Base-by-base conservation (phyloP, 2,888 invertebrate species). In the Andrena dorsata region DNA sequence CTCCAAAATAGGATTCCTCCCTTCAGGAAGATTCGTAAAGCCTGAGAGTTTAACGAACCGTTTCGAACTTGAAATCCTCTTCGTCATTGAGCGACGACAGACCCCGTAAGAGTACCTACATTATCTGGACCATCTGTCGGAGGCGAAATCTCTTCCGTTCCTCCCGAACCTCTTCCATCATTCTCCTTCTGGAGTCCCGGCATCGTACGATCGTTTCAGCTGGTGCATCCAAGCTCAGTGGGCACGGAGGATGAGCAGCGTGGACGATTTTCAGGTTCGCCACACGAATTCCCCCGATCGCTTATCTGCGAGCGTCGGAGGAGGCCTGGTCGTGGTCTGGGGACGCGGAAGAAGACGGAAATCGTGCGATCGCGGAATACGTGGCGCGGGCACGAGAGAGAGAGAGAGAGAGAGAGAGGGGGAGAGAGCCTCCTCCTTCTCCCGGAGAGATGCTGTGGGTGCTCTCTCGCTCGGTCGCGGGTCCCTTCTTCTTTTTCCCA, bases 341-440 rank as follows among this genome's bases (percentile, higher is more conserved):
- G 66, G 74, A 83, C 73, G 77, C 63, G 78, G 71, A 86, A 85
- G 82, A 79, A 80, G 75, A 76, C 85, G 86, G 86, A 86, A 86
- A 86, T 74, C 78, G 82, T 82, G 75, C 82, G 86, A 83, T 83
- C 84, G 84, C 83, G 80, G 80, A 71, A 76, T 77, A 81, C 75
- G 77, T 75, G 76, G 73, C 84, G 69, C 56, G 23, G 56, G 61
- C 58, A 7, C 58, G 28, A 58, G 76, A 63, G 47, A n/a, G 35
- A 47, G 69, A 32, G 66, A 23, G 10, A 32, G 32, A 51, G 32
- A 32, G 32, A 35, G 13, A 41, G 51, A 47, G 64, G n/a, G n/a
- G n/a, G n/a, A 32, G 66, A 23, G 10, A 32, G 64, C 47, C 69
- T 64, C 6, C 53, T 35, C 8, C 35, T 41, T 41, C 41, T 41